Conservation (phyloP, 2,797 vertebrate species). For the Cirrhinus mrigala region DNA sequence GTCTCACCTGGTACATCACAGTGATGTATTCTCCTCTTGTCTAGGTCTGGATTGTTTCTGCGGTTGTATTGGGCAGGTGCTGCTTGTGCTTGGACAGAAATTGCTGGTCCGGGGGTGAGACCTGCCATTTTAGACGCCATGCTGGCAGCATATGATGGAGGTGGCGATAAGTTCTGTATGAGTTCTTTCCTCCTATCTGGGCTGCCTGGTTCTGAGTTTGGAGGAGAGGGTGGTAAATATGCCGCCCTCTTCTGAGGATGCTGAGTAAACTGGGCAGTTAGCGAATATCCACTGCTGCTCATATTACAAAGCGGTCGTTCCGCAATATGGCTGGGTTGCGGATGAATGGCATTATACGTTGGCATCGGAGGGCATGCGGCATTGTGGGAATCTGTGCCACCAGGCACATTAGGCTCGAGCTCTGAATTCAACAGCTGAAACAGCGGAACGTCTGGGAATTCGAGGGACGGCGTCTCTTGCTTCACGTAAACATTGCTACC, state of each 20-base stretch:
- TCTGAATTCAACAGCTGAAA: constrained; percentile 95
- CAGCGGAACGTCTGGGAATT: constrained; percentile 90
- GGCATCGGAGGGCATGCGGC: constrained; percentile 80
- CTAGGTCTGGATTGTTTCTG: constrained; percentile 95
- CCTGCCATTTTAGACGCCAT: constrained; percentile 92
- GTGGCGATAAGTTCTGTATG: constrained; percentile 90
- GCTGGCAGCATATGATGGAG: constrained; percentile 92
- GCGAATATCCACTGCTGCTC: constrained; percentile 79
- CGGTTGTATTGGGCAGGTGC: constrained; percentile 86
- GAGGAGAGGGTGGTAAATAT: constrained; percentile 94
- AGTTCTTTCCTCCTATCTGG: constrained; percentile 91
- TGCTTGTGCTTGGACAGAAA: constrained; percentile 81
- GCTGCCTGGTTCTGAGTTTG: constrained; percentile 94
- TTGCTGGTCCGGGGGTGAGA: constrained; percentile 80
- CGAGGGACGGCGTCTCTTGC: constrained; percentile 89
- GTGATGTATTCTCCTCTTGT: constrained; percentile 96
- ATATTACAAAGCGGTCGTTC: constrained; percentile 80
- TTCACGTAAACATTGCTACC: constrained; percentile 89
- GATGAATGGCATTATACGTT: constrained; percentile 80
- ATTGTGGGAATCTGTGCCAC: constrained; percentile 81
- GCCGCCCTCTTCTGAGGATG: constrained; percentile 81
- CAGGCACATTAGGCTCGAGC: constrained; percentile 85
- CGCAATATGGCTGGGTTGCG: constrained; percentile 77
- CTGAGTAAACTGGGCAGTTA: constrained; percentile 78
- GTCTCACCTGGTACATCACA: constrained; percentile 91